Conservation (phyloP, 1,140 invertebrate species). For the Plutomurus gul region DNA sequence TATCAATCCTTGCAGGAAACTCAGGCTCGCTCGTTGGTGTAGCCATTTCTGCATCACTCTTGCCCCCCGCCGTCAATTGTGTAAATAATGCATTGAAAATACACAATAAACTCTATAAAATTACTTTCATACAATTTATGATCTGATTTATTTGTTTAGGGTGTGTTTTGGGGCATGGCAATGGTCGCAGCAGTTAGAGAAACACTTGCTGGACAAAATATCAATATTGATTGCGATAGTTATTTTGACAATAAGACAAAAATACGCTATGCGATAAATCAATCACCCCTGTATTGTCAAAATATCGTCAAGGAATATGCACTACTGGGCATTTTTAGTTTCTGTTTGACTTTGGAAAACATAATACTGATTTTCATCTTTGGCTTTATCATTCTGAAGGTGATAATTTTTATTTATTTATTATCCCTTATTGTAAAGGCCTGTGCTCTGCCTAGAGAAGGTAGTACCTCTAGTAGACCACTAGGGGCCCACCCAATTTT, state of each 20-base stretch:
- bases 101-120: neutral
- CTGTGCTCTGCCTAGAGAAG: too few species aligned
- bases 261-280: constrained; percentile 35
- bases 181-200: constrained; percentile 60
- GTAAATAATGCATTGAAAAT: constrained; percentile 60
- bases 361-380: constrained; percentile 83
- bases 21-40: constrained; percentile 84
- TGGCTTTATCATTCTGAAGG: constrained; percentile 78
- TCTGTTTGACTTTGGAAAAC: constrained; percentile 78
- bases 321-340: constrained; percentile 77
- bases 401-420: constrained; percentile 56
- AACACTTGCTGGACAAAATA: constrained; percentile 58
- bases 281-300: constrained; percentile 68
- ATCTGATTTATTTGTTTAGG: constrained; percentile 61
- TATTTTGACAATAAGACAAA: neutral
- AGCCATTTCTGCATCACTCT: constrained; percentile 82
- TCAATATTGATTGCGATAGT: neutral
- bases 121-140: neutral
- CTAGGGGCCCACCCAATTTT: too few species aligned
- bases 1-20: constrained; percentile 83
- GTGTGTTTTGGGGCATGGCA: constrained; percentile 74
- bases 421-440: too few species aligned
- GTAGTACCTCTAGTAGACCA: too few species aligned
- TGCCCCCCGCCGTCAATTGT: constrained; percentile 85
- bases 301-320: constrained; percentile 76